phyloP scores from a whole-genome alignment of 2,113 vertebrate species.

The Maccullochella peelii region DNA sequence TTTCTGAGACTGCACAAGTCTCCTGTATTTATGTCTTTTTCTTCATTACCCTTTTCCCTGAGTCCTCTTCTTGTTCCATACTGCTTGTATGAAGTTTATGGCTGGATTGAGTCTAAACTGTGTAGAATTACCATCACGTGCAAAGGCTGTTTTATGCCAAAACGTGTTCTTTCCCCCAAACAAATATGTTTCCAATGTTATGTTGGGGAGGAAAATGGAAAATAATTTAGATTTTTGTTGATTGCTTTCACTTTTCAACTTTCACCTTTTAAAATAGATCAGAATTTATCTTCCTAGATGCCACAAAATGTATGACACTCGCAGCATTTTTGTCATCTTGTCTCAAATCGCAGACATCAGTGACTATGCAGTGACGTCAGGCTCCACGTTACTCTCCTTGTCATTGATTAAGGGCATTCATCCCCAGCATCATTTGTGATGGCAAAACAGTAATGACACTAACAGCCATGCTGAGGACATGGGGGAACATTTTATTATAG shows the following conservation, averaged over 20 bases:
- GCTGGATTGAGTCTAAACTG: conserved; percentile 37
- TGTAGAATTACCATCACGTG: conserved; percentile 12
- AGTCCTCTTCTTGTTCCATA: neutral
- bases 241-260: neutral
- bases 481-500: neutral
- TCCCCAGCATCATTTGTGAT: neutral
- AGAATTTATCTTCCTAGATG: neutral
- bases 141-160: neutral
- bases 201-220: neutral
- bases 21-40: conserved; percentile 25
- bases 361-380: conserved; percentile 25
- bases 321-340: neutral
- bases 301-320: neutral
- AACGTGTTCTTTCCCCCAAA: neutral
- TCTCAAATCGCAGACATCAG: conserved; percentile 16
- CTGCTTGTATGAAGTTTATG: conserved; percentile 14
- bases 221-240: neutral
- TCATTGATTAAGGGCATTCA: conserved; percentile 15
- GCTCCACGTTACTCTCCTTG: neutral
- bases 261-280: neutral
- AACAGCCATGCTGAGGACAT: neutral
- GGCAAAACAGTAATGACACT: neutral
- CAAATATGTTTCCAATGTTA: neutral
- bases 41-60: neutral
- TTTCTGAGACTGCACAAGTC: neutral